These are phyloP conservation scores for Dendrocincla fuliginosa DNA, from an alignment of 2,797 vertebrate species.

Conservation along the genomic window DNA sequence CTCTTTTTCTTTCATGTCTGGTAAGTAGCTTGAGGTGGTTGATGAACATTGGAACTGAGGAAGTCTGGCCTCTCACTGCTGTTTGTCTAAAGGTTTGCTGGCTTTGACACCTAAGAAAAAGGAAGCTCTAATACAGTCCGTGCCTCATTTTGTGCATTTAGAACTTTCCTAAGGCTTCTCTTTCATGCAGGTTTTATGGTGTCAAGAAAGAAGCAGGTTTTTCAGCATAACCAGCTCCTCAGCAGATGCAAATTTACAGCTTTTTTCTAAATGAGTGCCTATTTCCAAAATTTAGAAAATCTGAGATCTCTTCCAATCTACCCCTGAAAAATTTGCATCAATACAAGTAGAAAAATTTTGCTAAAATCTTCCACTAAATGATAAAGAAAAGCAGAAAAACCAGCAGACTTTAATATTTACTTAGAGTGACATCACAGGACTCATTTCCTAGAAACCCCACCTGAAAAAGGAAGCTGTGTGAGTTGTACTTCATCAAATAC, in stretches of 20 bases:
- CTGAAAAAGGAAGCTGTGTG: not conserved
- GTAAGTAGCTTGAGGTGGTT: conserved; percentile 35
- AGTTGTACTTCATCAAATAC: not conserved
- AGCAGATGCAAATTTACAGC: not conserved
- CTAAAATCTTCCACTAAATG: not conserved
- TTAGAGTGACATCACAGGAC: not conserved
- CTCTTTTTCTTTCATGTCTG: conserved; percentile 49
- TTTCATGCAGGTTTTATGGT: not conserved
- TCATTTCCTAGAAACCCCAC: not conserved
- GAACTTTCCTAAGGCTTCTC: not conserved
- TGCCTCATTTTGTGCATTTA: not conserved
- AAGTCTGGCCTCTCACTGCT: conserved; percentile 30
- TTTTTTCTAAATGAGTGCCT: not conserved
- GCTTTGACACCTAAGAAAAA: conserved; percentile 33
- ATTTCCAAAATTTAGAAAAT: not conserved
- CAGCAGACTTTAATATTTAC: not conserved
- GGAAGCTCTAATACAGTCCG: not conserved
- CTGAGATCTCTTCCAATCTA: not conserved
- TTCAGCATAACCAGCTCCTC: not conserved
- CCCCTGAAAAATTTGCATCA: not conserved
- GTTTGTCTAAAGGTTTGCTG: conserved; percentile 32
- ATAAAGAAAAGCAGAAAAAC: not conserved
- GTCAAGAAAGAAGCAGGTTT: not conserved
- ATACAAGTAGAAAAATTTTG: not conserved
- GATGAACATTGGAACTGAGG: conserved; percentile 15